phyloP scores from a whole-genome alignment of 2,797 vertebrate species.

The Crax fasciolata region DNA sequence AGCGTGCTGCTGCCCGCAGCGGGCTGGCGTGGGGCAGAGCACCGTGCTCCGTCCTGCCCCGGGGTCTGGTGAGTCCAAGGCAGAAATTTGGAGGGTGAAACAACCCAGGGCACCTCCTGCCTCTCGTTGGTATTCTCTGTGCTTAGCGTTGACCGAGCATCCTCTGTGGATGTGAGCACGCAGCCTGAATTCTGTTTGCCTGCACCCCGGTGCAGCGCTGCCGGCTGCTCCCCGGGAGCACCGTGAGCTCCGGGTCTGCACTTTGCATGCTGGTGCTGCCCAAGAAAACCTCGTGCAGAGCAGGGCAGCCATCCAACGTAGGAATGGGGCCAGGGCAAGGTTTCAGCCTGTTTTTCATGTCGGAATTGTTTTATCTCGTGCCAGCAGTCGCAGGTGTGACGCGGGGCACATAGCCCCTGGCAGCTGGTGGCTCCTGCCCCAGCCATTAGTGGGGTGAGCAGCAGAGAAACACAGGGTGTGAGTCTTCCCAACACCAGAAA shows the following conservation, averaged over 20 bases:
- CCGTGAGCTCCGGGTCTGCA: neutral
- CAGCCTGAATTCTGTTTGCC: neutral
- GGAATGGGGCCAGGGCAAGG: neutral
- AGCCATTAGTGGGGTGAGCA: neutral
- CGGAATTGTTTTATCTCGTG: neutral
- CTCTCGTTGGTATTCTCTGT: neutral
- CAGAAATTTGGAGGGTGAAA: neutral
- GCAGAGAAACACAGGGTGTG: neutral
- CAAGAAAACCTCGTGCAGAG: neutral
- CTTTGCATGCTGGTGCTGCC: neutral
- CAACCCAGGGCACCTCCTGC: neutral
- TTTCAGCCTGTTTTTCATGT: slow-evolving; percentile 7
- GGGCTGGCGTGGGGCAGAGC: neutral
- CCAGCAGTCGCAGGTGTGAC: slow-evolving; percentile 8
- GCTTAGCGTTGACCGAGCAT: neutral
- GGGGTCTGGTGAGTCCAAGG: neutral
- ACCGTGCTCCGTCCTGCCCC: neutral
- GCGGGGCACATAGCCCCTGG: slow-evolving; percentile 30
- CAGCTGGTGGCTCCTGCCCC: slow-evolving; percentile 20
- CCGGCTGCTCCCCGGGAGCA: neutral
- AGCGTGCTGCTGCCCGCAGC: neutral
- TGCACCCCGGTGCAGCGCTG: accelerated
- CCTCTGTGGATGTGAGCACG: neutral
- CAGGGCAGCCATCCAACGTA: neutral
- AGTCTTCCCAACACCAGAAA: neutral